Percentiles rank a stretch among this genome's conserved stretches.
phyloP scores from a whole-genome alignment of 2,113 vertebrate species.

The Heliornis fulica region DNA sequence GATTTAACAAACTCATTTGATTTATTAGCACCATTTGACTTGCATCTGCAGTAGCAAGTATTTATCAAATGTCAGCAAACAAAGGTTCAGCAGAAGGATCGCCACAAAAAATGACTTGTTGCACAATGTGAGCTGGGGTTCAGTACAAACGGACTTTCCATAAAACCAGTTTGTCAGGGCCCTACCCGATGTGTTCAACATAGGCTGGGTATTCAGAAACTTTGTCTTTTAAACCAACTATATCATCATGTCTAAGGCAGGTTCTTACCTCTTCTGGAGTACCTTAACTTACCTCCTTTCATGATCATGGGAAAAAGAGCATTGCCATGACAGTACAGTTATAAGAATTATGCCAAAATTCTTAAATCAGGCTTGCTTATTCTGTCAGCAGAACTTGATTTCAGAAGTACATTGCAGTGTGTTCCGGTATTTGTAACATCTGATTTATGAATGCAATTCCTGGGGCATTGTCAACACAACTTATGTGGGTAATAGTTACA shows the following conservation, averaged over 20 bases:
- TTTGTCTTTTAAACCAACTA: fast-evolving
- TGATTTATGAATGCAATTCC: background rate
- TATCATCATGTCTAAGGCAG: background rate
- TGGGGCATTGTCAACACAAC: background rate
- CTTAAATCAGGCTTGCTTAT: background rate
- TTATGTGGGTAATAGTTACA: background rate
- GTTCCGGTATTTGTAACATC: background rate
- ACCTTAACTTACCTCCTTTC: background rate
- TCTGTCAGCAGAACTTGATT: background rate
- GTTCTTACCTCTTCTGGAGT: background rate
- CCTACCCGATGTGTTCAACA: background rate
- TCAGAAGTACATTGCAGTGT: background rate
- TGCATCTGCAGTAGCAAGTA: slow-evolving; percentile 40
- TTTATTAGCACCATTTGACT: slow-evolving; percentile 50
- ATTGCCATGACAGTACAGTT: background rate
- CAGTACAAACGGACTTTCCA: background rate
- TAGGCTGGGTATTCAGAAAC: background rate
- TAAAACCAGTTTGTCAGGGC: background rate
- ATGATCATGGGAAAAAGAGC: background rate
- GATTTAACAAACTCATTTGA: slow-evolving; percentile 45
- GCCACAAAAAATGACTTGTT: background rate
- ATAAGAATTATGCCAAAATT: background rate
- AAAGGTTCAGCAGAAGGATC: background rate
- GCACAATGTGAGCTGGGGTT: background rate
- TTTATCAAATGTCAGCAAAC: slow-evolving; percentile 52